Percentiles rank a stretch among this genome's conserved stretches.
These are phyloP conservation scores for Mesitornis unicolor DNA, from an alignment of 2,113 vertebrate genomes.

Conservation along the genomic window DNA sequence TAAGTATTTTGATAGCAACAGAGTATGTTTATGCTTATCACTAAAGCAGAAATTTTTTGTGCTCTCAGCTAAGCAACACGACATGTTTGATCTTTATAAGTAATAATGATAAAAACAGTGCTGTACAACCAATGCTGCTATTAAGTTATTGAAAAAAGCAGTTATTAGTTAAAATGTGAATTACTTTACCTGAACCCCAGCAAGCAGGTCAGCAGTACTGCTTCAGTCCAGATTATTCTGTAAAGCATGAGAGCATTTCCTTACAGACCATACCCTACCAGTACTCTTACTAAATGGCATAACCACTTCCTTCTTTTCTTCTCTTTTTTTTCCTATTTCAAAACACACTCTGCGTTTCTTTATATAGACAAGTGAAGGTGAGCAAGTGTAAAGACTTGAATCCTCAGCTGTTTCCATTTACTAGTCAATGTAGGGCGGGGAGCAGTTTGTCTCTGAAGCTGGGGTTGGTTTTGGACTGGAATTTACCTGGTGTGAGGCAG, in stretches of 20 bases:
- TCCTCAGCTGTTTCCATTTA: neutral
- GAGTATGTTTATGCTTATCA: neutral
- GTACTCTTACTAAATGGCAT: neutral
- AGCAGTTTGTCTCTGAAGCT: neutral
- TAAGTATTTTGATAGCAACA: neutral
- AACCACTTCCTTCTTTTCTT: constrained; percentile 46
- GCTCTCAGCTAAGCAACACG: neutral
- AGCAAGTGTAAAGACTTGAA: neutral
- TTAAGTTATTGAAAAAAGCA: neutral
- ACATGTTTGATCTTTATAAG: neutral
- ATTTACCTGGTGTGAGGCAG: neutral
- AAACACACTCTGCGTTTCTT: neutral
- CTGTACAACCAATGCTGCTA: neutral
- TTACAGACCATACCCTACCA: neutral
- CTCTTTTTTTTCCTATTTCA: neutral
- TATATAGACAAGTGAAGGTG: neutral
- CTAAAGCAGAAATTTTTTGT: neutral
- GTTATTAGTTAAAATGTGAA: neutral
- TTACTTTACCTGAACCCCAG: constrained; percentile 18
- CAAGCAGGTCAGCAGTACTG: neutral
- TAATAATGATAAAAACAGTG: neutral
- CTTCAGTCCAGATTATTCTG: neutral
- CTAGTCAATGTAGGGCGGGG: neutral
- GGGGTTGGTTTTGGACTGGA: neutral
- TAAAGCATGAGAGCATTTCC: neutral